Base-by-base conservation (phyloP, 2,113 vertebrate genomes). In the Coptodon rendalli region DNA sequence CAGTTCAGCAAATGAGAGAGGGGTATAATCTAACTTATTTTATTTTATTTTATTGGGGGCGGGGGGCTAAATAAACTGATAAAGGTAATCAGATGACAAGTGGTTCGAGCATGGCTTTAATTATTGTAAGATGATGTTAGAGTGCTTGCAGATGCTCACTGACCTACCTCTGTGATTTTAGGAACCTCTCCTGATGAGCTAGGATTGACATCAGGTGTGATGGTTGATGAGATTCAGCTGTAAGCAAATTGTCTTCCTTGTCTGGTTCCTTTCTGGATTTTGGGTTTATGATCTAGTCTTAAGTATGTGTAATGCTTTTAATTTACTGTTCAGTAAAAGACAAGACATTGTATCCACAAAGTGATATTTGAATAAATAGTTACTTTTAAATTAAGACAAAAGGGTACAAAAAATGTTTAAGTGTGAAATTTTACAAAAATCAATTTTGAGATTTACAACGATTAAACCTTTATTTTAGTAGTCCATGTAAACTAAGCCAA, bases 221-320 rank as follows among this genome's bases (percentile, higher is more conserved):
- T 48, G 78, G 27, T 17, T 82, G 85, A 87, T 85, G 82, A 90
- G 78, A 56, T 87, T 56, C 84, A 84, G 88, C 81, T 86, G 80
- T 57, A 40, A 22, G 45, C 16, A 68, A 29, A 80, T 34, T 83
- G 40, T 31, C 14, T 86, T n/a, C n/a, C 53, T 52, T 59, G 50
- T 27, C 29, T 27, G 29, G 2, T 19, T 45, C 53, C 34, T 63
- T 19, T 82, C 16, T 29, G 61, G 17, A 61, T 43, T 59, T 59
- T 19, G 9, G 6, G 38, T 45, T 27, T 81, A 31, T 61, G 57
- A 31, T 31, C 14, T 27, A 61, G 7, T 31, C 8, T 31, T 61
- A 9, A 17, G 7, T 14, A 61, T 16, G 14, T 61, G 8, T 34
- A 61, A 61, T 9, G 3, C 16, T 17, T 14, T 61, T 17, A 57